Evolutionary conservation across 2,113 vertebrate genomes (phyloP).

Genomic region (Gambusia holbrooki): DNA sequence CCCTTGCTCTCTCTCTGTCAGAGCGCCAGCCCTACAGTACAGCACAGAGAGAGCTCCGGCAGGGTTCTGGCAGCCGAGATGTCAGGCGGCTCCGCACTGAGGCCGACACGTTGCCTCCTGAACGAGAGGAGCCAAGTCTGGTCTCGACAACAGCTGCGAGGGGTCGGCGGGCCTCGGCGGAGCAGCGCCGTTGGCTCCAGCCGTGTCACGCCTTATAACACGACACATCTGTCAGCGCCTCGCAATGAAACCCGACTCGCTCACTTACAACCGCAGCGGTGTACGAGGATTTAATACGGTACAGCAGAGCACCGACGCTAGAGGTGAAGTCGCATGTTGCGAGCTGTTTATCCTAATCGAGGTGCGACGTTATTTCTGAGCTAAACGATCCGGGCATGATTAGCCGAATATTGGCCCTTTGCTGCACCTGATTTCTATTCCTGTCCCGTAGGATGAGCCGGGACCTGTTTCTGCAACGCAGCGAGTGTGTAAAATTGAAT

Average conservation of each 20-base stretch:
- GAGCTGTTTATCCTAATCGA: background rate
- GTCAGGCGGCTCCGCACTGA: slow-evolving; percentile 29
- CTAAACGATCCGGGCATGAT: background rate
- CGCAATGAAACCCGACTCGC: slow-evolving; percentile 54
- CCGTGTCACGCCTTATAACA: slow-evolving; percentile 64
- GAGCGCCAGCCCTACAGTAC: slow-evolving; percentile 34
- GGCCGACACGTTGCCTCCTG: slow-evolving; percentile 56
- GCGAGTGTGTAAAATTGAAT: slow-evolving; percentile 14
- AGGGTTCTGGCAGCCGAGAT: slow-evolving; percentile 27
- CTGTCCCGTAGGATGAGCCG: background rate
- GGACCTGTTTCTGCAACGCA: slow-evolving; percentile 8
- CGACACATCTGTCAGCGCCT: slow-evolving; percentile 69
- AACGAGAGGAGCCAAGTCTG: slow-evolving; percentile 43
- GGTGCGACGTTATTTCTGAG: too few species aligned
- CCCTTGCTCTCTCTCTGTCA: background rate
- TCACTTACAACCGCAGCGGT: slow-evolving; percentile 40
- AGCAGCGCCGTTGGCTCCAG: slow-evolving; percentile 12
- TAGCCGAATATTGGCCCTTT: background rate
- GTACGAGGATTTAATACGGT: slow-evolving; percentile 26
- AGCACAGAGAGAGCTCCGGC: slow-evolving; percentile 22
- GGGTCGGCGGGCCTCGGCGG: slow-evolving; percentile 28
- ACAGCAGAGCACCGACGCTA: slow-evolving; percentile 16
- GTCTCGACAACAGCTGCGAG: slow-evolving; percentile 66
- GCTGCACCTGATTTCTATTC: background rate
- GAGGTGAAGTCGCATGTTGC: background rate